Conservation (phyloP, 2,113 vertebrate genomes). For the Aphyosemion australe region DNA sequence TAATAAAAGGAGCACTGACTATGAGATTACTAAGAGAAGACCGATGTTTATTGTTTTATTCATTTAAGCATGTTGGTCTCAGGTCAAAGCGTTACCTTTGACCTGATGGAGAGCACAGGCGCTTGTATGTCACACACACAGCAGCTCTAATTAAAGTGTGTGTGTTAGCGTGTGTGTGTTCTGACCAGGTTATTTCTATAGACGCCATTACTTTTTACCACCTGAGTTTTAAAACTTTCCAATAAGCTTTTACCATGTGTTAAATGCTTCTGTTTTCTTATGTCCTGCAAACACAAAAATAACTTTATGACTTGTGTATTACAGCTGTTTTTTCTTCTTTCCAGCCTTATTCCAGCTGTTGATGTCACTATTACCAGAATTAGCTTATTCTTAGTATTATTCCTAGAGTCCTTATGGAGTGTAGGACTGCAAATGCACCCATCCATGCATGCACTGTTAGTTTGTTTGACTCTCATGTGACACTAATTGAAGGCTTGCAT, state of each 20-base stretch:
- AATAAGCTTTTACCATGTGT: not conserved
- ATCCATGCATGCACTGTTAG: too few relatives aligned
- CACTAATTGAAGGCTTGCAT: too few relatives aligned
- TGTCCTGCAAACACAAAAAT: too few relatives aligned
- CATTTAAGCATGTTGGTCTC: conserved; percentile 75
- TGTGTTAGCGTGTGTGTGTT: conserved; percentile 23
- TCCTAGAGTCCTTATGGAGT: too few relatives aligned
- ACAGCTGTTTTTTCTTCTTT: too few relatives aligned
- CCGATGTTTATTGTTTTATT: conserved; percentile 81
- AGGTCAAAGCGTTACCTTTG: conserved; percentile 74
- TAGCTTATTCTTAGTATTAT: too few relatives aligned
- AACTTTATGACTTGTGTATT: too few relatives aligned
- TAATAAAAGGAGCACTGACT: conserved; percentile 13
- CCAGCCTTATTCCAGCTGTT: too few relatives aligned
- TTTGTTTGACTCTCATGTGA: too few relatives aligned
- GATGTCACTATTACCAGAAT: too few relatives aligned
- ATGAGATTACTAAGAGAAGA: conserved; percentile 62
- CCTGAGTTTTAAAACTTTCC: not conserved
- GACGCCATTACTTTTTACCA: conserved; percentile 14
- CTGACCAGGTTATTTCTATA: conserved; percentile 30
- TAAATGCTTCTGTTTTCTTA: too few relatives aligned
- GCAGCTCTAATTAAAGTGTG: conserved; percentile 45
- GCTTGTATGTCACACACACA: conserved; percentile 45
- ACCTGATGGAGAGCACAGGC: conserved; percentile 55
- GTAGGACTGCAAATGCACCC: too few relatives aligned